A percentile compares a stretch with the other conserved stretches of the same genome.
These are phyloP conservation scores for Agrilus biguttatus DNA, from an alignment of 2,888 invertebrate species.

Conservation along the genomic window DNA sequence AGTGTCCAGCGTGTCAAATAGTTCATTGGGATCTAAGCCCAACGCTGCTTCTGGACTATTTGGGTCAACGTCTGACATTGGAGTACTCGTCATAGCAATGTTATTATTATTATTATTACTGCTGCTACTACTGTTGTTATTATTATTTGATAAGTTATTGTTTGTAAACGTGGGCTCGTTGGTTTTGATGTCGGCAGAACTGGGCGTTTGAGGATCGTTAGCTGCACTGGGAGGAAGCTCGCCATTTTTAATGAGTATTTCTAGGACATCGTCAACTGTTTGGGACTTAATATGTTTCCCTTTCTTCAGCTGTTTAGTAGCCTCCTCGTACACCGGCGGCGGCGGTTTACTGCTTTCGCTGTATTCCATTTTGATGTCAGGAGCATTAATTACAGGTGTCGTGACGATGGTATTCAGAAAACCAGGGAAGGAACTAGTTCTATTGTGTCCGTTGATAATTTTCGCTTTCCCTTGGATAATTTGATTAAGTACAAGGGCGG, in stretches of 20 bases:
- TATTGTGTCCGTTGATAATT: conserved; percentile 34
- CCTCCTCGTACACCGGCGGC: conserved; percentile 59
- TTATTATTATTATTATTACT: conserved; percentile 11
- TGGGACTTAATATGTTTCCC: conserved; percentile 48
- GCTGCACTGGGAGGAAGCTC: conserved; percentile 83
- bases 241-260: conserved; percentile 86
- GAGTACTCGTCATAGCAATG: conserved; percentile 9
- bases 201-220: conserved; percentile 48
- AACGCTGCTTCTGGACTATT: conserved; percentile 30
- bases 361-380: conserved; percentile 21
- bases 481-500: conserved; percentile 36
- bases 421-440: conserved; percentile 43
- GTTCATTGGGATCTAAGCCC: conserved; percentile 36
- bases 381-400: conserved; percentile 26
- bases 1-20: conserved; percentile 49
- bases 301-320: conserved; percentile 43
- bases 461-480: conserved; percentile 36
- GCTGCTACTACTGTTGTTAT: conserved; percentile 18
- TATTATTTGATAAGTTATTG: conserved; percentile 17
- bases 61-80: conserved; percentile 17
- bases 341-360: conserved; percentile 32
- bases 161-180: conserved; percentile 18
- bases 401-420: conserved; percentile 34
- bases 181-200: conserved; percentile 25
- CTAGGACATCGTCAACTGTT: conserved; percentile 82